These are phyloP conservation scores for Siniperca scherzeri DNA, from an alignment of 2,797 vertebrate species.

Conservation along the genomic window DNA sequence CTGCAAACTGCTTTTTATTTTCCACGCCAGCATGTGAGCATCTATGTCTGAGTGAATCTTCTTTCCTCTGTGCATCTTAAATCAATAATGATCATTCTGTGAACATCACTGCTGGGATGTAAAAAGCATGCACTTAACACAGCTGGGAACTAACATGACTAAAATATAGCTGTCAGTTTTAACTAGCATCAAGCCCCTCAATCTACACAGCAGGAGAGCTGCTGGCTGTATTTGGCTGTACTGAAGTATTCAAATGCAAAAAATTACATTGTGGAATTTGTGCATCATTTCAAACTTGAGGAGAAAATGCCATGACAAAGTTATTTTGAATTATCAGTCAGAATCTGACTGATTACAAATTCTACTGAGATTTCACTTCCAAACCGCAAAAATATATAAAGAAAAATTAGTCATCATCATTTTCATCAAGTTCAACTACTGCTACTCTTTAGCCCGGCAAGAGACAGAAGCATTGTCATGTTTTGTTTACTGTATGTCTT, in stretches of 20 bases:
- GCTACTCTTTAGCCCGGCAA: slow-evolving; percentile 2
- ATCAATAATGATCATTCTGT: slow-evolving; percentile 68
- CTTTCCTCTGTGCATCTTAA: slow-evolving; percentile 55
- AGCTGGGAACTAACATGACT: slow-evolving; percentile 57
- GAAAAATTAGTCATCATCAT: slow-evolving; percentile 9
- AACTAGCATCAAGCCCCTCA: slow-evolving; percentile 49
- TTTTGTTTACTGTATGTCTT: slow-evolving; percentile 24
- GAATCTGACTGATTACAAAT: slow-evolving; percentile 9
- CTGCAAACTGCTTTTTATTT: slow-evolving; percentile 40
- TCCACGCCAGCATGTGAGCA: slow-evolving; percentile 40
- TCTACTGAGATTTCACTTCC: not conserved
- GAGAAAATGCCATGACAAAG: not conserved
- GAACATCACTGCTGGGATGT: slow-evolving; percentile 57
- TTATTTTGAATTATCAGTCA: slow-evolving; percentile 10
- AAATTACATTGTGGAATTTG: not conserved
- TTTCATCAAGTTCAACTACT: slow-evolving; percentile 3
- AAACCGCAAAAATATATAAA: not conserved
- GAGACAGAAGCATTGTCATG: slow-evolving; percentile 5
- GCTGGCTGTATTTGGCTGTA: slow-evolving; percentile 10
- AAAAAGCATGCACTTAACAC: slow-evolving; percentile 69
- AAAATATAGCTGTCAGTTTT: slow-evolving; percentile 68
- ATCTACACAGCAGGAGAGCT: slow-evolving; percentile 35
- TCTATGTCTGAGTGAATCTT: slow-evolving; percentile 44
- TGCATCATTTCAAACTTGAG: not conserved
- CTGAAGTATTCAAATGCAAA: slow-evolving; percentile 4